Base-by-base conservation (phyloP, 2,797 vertebrate species). In the Sebastolobus alascanus region DNA sequence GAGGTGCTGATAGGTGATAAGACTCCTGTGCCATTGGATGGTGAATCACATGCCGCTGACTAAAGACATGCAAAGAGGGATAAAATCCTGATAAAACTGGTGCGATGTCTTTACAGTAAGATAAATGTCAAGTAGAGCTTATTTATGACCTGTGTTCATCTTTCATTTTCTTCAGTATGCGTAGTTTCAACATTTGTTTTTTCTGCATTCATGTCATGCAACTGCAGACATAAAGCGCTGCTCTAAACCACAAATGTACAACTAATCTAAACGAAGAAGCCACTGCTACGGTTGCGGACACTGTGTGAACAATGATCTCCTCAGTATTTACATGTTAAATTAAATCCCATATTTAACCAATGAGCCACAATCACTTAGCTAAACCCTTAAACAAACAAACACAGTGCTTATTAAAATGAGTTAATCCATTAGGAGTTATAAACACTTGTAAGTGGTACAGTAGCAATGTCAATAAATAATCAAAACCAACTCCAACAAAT, bases 1-100 rank as follows among this genome's bases (percentile, higher is more conserved):
- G 77, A 88, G 73, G 85, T 84, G 91, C 80, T 90, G 90, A 91
- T 79, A 73, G 77, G 89, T 86, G 87, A 75, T 80, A 79, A 90
- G 83, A 58, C 71, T 71, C 52, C 55, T 0, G 25, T 66, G 77
- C 46, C 25, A 52, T 46, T 37, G 67, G 67, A 54, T 13, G n/a
- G 22, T 22, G 54, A 87, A 83, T 89, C 79, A 82, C 37, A 70
- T 29, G 18, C 40, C 4, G 13, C 58, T 73, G 43, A 79, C 40
- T 12, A n/a, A 40, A n/a, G 79, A 79, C 75, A 64, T 55, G 79
- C 52, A 82, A 83, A 83, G 67, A 31, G 13, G 18, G 56, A 80
- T 65, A 52, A 69, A 85, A 71, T 67, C 68, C 77, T 29, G 65
- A 74, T 82, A 70, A 86, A 78, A 79, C 63, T 59, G 38, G 7